Evolutionary conservation across 2,113 vertebrate species (phyloP).

Genomic region (Melanotaenia duboulayi): DNA sequence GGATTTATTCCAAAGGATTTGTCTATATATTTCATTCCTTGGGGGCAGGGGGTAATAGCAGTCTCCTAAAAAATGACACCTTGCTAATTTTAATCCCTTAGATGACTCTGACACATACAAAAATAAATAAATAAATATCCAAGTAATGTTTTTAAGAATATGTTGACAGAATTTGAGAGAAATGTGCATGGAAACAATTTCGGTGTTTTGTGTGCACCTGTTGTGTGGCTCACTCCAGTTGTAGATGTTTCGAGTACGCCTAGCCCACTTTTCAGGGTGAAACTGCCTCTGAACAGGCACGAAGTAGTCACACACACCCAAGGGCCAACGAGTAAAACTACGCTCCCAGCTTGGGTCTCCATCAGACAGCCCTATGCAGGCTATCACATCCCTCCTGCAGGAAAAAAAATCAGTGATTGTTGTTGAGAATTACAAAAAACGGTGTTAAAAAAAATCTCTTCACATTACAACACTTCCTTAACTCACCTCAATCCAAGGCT

Average conservation of each 20-base stretch:
- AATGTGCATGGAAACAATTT: background rate
- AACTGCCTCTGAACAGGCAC: conserved; percentile 84
- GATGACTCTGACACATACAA: background rate
- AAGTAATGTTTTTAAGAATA: background rate
- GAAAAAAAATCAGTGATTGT: background rate
- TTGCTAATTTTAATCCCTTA: conserved; percentile 16
- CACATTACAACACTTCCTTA: conserved; percentile 17
- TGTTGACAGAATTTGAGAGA: background rate
- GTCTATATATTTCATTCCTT: conserved; percentile 5
- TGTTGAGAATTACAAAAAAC: background rate
- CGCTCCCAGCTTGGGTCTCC: conserved; percentile 92
- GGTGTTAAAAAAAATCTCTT: conserved; percentile 15
- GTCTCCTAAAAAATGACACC: background rate
- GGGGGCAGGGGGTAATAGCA: background rate
- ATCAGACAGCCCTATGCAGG: conserved; percentile 94
- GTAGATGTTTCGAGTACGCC: conserved; percentile 87
- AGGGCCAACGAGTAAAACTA: conserved; percentile 89
- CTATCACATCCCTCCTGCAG: conserved; percentile 88
- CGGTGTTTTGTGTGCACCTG: conserved; percentile 64
- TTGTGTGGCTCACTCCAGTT: conserved; percentile 91
- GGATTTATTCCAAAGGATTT: conserved; percentile 27
- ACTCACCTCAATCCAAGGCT: conserved; percentile 13
- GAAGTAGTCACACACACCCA: conserved; percentile 93
- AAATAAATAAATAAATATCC: no score
- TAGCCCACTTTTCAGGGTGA: conserved; percentile 88